These are phyloP conservation scores for Molossus molossus DNA, from an alignment of 2,797 vertebrate species.

Conservation along the genomic window DNA sequence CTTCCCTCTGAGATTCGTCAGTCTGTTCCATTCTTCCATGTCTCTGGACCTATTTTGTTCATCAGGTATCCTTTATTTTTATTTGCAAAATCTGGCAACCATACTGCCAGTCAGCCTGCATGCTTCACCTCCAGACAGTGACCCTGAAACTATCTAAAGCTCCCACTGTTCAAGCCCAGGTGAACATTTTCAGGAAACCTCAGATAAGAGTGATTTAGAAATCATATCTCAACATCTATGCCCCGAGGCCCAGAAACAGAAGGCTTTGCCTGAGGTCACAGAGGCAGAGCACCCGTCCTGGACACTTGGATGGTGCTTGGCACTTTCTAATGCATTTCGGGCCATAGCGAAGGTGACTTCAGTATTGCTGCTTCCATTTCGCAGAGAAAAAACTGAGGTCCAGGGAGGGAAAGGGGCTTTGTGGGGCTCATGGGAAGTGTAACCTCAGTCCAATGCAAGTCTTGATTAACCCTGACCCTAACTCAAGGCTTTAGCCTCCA, in stretches of 20 bases:
- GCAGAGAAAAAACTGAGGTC: neutral
- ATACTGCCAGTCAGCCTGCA: neutral
- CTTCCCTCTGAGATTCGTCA: no score
- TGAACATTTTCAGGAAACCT: neutral
- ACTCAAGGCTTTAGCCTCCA: neutral
- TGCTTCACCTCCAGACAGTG: neutral
- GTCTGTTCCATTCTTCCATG: no score
- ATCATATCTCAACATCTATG: neutral
- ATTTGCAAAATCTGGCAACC: neutral
- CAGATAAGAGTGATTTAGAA: neutral
- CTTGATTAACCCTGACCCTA: neutral
- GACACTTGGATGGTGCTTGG: neutral
- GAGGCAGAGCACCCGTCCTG: neutral
- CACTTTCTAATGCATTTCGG: neutral
- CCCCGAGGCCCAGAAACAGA: neutral
- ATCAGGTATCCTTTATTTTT: neutral
- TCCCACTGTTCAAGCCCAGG: neutral
- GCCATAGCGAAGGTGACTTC: neutral
- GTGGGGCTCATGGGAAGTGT: neutral
- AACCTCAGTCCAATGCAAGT: neutral
- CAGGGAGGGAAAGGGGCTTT: neutral
- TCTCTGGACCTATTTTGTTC: no score
- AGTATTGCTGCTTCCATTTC: neutral
- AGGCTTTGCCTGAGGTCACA: neutral
- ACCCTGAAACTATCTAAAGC: neutral